phyloP scores from a whole-genome alignment of 2,113 vertebrate species.

The Pristiophorus japonicus region DNA sequence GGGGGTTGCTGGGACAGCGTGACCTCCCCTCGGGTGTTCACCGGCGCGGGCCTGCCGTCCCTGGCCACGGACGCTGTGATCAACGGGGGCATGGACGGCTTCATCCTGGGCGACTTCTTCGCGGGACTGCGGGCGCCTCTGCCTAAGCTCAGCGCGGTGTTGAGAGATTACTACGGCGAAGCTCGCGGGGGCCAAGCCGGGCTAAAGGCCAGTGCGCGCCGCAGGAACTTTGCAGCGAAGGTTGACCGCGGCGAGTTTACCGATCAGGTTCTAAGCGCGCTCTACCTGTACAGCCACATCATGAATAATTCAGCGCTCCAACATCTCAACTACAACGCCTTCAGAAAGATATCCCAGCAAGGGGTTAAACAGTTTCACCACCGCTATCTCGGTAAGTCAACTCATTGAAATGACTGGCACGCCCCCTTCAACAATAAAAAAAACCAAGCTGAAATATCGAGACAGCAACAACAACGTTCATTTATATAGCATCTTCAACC shows the following conservation, averaged over 20 bases:
- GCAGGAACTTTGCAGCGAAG: constrained; percentile 55
- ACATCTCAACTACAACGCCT: constrained; percentile 35
- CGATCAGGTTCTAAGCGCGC: constrained; percentile 52
- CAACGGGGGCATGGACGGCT: constrained; percentile 76
- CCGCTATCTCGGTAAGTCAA: constrained; percentile 64
- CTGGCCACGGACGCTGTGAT: constrained; percentile 56
- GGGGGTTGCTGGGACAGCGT: constrained; percentile 75
- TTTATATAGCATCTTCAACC: no score
- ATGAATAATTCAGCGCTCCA: constrained; percentile 23
- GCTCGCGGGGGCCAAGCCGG: constrained; percentile 41
- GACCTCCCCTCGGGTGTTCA: constrained; percentile 59
- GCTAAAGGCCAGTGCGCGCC: constrained; percentile 59
- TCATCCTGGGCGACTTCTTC: constrained; percentile 60
- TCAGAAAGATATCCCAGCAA: constrained; percentile 39
- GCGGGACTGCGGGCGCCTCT: constrained; percentile 34
- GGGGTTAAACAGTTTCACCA: constrained; percentile 59
- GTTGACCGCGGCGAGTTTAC: constrained; percentile 42
- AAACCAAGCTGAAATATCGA: not conserved
- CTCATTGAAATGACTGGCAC: not conserved
- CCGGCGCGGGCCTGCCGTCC: constrained; percentile 49
- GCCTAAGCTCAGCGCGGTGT: constrained; percentile 53
- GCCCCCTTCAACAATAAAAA: not conserved
- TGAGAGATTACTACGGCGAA: constrained; percentile 60
- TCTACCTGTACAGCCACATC: constrained; percentile 50
- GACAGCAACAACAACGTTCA: no score